Conservation (phyloP, 2,797 vertebrate species). For the Urocyon cinereoargenteus region DNA sequence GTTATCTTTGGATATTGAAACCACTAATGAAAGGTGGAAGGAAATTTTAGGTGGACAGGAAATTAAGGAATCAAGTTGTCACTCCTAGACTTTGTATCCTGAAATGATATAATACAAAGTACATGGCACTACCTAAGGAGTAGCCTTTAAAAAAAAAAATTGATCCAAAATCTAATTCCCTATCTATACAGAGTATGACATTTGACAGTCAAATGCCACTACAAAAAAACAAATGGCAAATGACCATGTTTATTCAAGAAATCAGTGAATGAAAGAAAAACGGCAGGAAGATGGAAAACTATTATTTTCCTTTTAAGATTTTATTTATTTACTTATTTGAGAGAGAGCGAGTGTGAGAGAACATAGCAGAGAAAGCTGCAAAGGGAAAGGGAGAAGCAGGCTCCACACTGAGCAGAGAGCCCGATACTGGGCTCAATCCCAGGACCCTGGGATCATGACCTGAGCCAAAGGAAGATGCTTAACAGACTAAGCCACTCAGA, state of each 20-base stretch:
- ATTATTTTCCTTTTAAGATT: neutral
- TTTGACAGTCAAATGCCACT: constrained; percentile 14
- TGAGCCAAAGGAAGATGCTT: neutral
- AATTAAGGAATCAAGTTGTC: neutral
- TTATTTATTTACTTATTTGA: neutral
- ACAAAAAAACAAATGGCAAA: neutral
- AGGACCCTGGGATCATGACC: neutral
- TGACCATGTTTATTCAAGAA: neutral
- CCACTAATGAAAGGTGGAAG: neutral
- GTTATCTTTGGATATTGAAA: constrained; percentile 3
- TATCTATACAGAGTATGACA: neutral
- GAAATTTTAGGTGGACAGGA: neutral
- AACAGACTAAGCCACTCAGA: neutral
- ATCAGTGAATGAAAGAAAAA: neutral
- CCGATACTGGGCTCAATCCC: neutral
- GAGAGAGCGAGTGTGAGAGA: neutral
- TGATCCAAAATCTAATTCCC: neutral
- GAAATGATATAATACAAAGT: neutral
- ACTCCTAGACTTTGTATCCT: neutral
- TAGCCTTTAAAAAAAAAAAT: neutral
- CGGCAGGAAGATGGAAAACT: neutral
- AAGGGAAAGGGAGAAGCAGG: neutral
- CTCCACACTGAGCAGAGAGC: neutral
- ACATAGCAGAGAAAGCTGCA: neutral
- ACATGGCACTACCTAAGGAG: neutral